Base-by-base conservation (phyloP, 1,140 invertebrate species). In the Linepithema humile region DNA sequence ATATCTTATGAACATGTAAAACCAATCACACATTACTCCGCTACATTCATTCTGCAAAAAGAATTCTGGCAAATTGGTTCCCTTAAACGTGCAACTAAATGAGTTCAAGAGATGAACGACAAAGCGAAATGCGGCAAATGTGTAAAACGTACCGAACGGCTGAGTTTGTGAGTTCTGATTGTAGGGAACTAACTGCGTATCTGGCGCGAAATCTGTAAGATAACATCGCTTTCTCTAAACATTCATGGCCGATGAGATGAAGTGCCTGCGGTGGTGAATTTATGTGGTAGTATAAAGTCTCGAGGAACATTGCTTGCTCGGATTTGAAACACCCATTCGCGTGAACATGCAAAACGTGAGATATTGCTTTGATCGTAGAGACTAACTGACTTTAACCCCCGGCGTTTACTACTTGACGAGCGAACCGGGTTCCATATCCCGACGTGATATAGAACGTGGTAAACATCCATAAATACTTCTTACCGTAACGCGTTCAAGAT, bases 91-190 rank as follows among this genome's bases (percentile, higher is more conserved):
- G 53, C 50, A 59, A 4, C 3, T 43, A 12, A 38, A 32, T 26
- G 7, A 82, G 9, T 67, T 29, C 40, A 72, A n/a, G 35, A 15
- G 1, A 26, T 29, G 23, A 59, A 53, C 7, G 17, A 62, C n/a
- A 38, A 80, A 50, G 64, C 75, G 5, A 40, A 80, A 80, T 80
- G 75, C 64, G 35, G 26, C 35, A 45, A 59, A 55, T 5, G 50
- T 60, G 20, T 59, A 70, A 82, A 59, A 88, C 87, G 26, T 78
- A 92, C 92, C 91, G 83, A 90, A 83, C 40, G 90, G 67, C 67
- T 91, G 83, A 80, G 85, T 89, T 87, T 89, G 91, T 32, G 84
- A 83, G 74, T 90, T 85, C 73, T 91, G 88, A 90, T 87, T 88
- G 72, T 90, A 92, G 35, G 92, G 83, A 73, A 89, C 50, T 84